Conservation (phyloP, 2,888 invertebrate species). For the Calliphora vomitoria region DNA sequence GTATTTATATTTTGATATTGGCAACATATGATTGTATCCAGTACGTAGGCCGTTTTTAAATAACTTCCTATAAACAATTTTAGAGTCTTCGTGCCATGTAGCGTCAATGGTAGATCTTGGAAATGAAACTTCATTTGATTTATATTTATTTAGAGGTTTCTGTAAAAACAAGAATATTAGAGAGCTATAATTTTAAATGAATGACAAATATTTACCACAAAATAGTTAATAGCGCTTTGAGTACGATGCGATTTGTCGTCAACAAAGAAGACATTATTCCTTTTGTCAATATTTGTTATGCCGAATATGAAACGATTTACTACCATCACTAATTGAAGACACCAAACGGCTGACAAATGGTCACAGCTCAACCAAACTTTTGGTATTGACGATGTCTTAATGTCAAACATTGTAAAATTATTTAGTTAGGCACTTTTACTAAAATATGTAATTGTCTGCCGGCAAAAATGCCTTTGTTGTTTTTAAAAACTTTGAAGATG, state of each 20-base stretch:
- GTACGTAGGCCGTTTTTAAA: conserved; percentile 79
- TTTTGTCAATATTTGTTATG: conserved; percentile 86
- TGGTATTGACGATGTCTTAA: conserved; percentile 87
- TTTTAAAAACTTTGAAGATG: no score
- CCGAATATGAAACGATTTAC: conserved; percentile 93
- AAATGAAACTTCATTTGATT: conserved; percentile 62
- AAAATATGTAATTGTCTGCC: not conserved
- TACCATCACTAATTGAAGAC: conserved; percentile 93
- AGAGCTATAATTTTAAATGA: not conserved
- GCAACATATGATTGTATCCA: conserved; percentile 81
- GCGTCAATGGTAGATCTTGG: conserved; percentile 74
- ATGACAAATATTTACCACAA: conserved; percentile 78
- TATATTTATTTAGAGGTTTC: conserved; percentile 61
- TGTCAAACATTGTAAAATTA: not conserved
- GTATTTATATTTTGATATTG: conserved; percentile 78
- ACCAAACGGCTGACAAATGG: conserved; percentile 97
- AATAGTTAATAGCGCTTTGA: conserved; percentile 79
- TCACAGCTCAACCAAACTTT: conserved; percentile 94
- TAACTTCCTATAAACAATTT: conserved; percentile 81
- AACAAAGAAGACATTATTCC: conserved; percentile 77
- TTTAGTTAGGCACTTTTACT: not conserved
- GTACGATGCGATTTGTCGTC: conserved; percentile 79
- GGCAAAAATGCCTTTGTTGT: no score
- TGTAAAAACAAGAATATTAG: conserved; percentile 46
- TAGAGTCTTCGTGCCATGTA: conserved; percentile 86